Base-by-base conservation (phyloP, 1,140 invertebrate species). In the Drosophila carrolli region DNA sequence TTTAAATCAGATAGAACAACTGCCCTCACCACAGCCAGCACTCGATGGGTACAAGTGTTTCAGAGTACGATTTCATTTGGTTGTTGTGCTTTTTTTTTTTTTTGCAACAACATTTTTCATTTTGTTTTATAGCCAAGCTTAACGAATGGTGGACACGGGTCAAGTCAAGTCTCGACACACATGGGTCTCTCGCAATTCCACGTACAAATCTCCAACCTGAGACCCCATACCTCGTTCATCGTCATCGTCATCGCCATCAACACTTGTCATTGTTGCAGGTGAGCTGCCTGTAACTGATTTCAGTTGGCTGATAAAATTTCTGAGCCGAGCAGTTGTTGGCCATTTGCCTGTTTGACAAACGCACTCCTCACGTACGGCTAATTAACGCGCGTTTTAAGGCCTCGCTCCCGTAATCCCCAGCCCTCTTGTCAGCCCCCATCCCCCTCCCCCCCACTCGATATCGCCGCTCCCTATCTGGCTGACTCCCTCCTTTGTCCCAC, bases 181-280 rank as follows among this genome's bases (percentile, higher is more conserved):
- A 71, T 56, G 68, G 68, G 66, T 71, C 67, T 70, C 66, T 71
- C 65, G 66, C 54, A 57, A 71, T 41, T 71, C 65, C 65, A 71
- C 65, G 63, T 71, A 58, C 68, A 58, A 58, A 53, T 66, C 65
- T 66, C 61, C 29, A 71, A 59, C 44, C 74, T 62, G 47, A 46
- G 77, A 65, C 75, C 76, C 61, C 60, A 38, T 54, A 53, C 44
- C 61, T 56, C 63, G 56, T 71, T 37, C 60, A 61, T 58, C 60
- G 58, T 38, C 57, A 59, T 44, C 60, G 54, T 11, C 57, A 59
- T 44, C 78, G 61, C 56, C 46, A 74, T 76, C 73, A 76, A 82
- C 82, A 88, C 79, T 73, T 86, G 82, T 85, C 83, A 85, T 88
- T 89, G 84, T 77, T 83, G 80, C 84, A 89, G 84, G 84, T 89